These are phyloP conservation scores for Polydrusus cervinus DNA, from an alignment of 2,888 invertebrate genomes.

Conservation along the genomic window DNA sequence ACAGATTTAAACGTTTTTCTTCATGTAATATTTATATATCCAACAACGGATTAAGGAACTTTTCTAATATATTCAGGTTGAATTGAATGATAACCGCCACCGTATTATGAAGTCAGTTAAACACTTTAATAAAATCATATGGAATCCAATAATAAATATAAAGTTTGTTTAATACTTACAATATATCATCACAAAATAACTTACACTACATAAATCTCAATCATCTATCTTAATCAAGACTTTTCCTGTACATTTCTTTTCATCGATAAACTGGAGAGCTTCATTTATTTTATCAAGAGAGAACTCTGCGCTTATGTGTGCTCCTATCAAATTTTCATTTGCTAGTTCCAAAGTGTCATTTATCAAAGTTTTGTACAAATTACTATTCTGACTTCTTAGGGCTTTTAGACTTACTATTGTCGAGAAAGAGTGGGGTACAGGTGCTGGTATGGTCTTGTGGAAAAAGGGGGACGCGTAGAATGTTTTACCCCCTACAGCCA, in stretches of 20 bases:
- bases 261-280: slow-evolving; percentile 75
- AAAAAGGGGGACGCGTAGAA: slow-evolving; percentile 64
- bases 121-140: background rate
- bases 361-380: slow-evolving; percentile 73
- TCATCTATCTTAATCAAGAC: slow-evolving; percentile 71
- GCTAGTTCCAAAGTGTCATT: slow-evolving; percentile 76
- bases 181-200: background rate
- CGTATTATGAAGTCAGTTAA: background rate
- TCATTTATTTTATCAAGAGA: slow-evolving; percentile 76
- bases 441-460: slow-evolving; percentile 63
- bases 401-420: slow-evolving; percentile 65
- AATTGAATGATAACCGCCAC: too few relatives aligned
- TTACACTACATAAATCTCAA: slow-evolving; percentile 36
- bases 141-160: background rate
- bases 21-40: too few relatives aligned
- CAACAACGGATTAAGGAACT: too few relatives aligned
- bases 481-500: slow-evolving; percentile 73
- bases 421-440: slow-evolving; percentile 64
- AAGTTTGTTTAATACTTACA: slow-evolving; percentile 8
- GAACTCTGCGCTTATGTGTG: slow-evolving; percentile 74
- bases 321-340: slow-evolving; percentile 77
- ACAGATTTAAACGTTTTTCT: too few relatives aligned
- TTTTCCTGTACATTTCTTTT: slow-evolving; percentile 77
- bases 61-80: too few relatives aligned
- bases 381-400: slow-evolving; percentile 71